Evolutionary conservation across 2,888 invertebrate species (phyloP), one percentile per base, ranked within the genome.

Genomic region (Choreutis nemorana): DNA sequence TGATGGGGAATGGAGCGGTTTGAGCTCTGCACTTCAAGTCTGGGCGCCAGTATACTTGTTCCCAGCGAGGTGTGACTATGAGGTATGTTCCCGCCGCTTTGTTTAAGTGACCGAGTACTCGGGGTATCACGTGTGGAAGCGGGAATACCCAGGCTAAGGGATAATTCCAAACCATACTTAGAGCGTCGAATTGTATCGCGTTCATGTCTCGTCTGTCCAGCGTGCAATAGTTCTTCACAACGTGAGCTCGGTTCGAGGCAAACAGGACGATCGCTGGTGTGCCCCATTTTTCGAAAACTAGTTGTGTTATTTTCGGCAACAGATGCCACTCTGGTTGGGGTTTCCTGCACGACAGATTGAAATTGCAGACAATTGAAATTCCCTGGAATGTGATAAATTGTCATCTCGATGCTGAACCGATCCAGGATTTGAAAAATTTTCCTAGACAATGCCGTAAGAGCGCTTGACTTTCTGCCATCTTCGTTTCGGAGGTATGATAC

Each of bases 1-100:
- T 9, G 6, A 34, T 26, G n/a, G 20, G 28, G 14, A 31, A 16
- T 5, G 34, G 34, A 9, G 29, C 23, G 14, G n/a, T 8, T 15
- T 31, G 28, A 1, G 36, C 36, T 15, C 48, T 23, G 3, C 28
- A 24, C 31, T 35, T 34, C 5, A 45, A 31, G 22, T 47, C 44
- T 36, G 40, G 23, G 29, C 42, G 34, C 50, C 54, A 55, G 30
- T 48, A 55, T 3, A 43, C 45, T 22, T 35, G 34, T 8, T 41
- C 27, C 50, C 50, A 54, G 2, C 40, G 30, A 1, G 50, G 50
- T 0, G 34, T 40, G 20, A 49, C 36, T 13, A 50, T 5, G 4
- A 48, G 11, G 22, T 29, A 40, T 4, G 31, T 25, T 15, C 42
- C 42, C 7, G n/a, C 21, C 1, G 44, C 32, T 3, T 25, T 8